Evolutionary conservation across 2,797 vertebrate species (phyloP), one percentile per base, ranked within the genome.

Genomic region (Apogon hyalosoma): DNA sequence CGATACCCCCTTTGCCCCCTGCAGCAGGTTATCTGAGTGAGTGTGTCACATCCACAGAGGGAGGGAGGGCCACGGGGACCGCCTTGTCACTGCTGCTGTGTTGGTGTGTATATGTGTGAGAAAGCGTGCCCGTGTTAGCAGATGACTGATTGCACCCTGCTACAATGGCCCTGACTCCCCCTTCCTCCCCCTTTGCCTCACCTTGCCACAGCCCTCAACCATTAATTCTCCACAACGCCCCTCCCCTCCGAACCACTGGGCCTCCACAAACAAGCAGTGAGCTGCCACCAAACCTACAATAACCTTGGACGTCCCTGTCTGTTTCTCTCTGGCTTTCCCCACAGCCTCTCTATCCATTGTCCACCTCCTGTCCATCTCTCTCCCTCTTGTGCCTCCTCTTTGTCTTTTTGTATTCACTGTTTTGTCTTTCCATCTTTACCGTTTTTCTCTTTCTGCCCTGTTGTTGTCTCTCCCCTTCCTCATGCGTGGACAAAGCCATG

Each of bases 61-160:
- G 83, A 71, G 60, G 70, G 71, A 59, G 77, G 72, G 75, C 75
- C 39, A 70, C 9, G 36, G 78, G 80, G 85, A 75, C 75, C 75
- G 73, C 71, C 57, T 80, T 69, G 79, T 88, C 82, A 80, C 77
- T 16, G 11, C 77, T 46, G 79, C 64, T 42, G 48, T 11, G 13
- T 15, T 46, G 59, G 57, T 69, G 65, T 52, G 64, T 74, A 31
- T 74, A 53, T 63, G 46, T 65, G 70, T 58, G 68, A 62, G 71
- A 51, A 63, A 33, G 74, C 66, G 81, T 36, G 81, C 56, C 33
- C 65, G 78, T 64, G 69, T 78, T 80, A 64, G 73, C 4, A 21
- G 78, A 87, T 91, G 90, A 93, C 83, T 84, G 90, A 93, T 90
- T 89, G 83, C 84, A 70, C 81, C 75, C 80, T 52, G 63, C 76